Conservation (phyloP, 1,140 invertebrate species). For the Drosophila rufa region DNA sequence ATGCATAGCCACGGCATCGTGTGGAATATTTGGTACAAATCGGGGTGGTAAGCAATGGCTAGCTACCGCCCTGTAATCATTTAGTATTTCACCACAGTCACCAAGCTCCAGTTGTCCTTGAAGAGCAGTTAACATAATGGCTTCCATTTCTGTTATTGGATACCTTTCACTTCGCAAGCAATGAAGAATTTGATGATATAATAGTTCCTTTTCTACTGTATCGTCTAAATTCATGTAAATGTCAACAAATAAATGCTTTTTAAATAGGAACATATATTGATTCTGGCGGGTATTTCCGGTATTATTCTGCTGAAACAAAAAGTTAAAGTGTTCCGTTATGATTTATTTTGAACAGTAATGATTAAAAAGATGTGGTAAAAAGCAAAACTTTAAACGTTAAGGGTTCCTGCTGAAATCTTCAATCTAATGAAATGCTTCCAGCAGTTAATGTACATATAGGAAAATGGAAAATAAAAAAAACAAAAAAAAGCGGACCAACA, state of each 20-base stretch:
- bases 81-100: constrained; percentile 90
- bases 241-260: constrained; percentile 97
- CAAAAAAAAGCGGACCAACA: too few relatives aligned
- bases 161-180: constrained; percentile 95
- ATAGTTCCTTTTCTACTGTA: constrained; percentile 96
- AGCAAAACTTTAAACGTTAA: too few relatives aligned
- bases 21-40: constrained; percentile 90
- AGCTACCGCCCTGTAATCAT: constrained; percentile 91
- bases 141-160: constrained; percentile 96
- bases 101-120: constrained; percentile 97
- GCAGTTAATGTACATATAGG: too few relatives aligned
- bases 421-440: too few relatives aligned
- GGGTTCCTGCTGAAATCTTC: too few relatives aligned
- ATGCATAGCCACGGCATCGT: constrained; percentile 93
- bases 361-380: too few relatives aligned
- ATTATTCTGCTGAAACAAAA: constrained; percentile 40
- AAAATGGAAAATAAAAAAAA: too few relatives aligned
- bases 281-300: constrained; percentile 56
- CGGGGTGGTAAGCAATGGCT: constrained; percentile 93
- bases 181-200: constrained; percentile 98
- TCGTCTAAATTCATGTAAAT: constrained; percentile 93
- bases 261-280: constrained; percentile 91
- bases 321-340: not conserved
- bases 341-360: too few relatives aligned
- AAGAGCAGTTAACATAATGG: constrained; percentile 96